Conservation (phyloP, 2,888 invertebrate species). For the Euspilapteryx auroguttella region DNA sequence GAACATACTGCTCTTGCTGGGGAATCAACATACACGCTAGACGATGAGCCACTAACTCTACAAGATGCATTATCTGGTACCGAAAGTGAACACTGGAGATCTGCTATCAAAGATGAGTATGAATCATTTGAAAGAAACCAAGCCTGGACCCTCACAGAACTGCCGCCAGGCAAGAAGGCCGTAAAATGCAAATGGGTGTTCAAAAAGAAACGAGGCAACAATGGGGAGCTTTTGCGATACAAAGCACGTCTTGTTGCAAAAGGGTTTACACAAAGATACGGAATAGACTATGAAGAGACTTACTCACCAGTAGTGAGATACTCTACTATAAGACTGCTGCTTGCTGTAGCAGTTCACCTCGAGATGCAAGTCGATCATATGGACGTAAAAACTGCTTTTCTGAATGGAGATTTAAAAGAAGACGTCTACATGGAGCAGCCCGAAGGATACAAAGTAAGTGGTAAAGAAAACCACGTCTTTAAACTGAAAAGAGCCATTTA, state of each 20-base stretch:
- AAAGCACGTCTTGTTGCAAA: slow-evolving; percentile 5
- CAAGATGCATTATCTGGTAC: slow-evolving; percentile 1
- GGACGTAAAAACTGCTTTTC: no score
- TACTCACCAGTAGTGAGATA: no score
- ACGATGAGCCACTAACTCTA: slow-evolving; percentile 2
- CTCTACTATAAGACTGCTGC: background rate
- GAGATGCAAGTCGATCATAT: slow-evolving; percentile 1
- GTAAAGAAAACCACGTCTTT: slow-evolving; percentile 2
- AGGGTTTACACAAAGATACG: slow-evolving; percentile 3
- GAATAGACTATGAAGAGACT: slow-evolving; percentile 3
- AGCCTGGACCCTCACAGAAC: background rate
- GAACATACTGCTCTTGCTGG: background rate
- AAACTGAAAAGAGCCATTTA: slow-evolving; percentile 3
- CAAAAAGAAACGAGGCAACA: slow-evolving; percentile 1
- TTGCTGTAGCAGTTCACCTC: no score
- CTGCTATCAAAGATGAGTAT: slow-evolving; percentile 3
- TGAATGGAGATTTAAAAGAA: slow-evolving; percentile 2
- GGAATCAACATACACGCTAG: background rate
- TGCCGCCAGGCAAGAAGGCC: background rate
- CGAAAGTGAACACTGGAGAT: slow-evolving; percentile 2
- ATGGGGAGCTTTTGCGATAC: slow-evolving; percentile 1
- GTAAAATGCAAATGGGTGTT: slow-evolving; percentile 5
- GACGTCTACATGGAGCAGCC: slow-evolving; percentile 4
- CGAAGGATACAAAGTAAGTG: slow-evolving; percentile 1
- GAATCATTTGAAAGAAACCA: no score